Conservation (phyloP, 2,797 vertebrate species). For the Lepus townsendii region DNA sequence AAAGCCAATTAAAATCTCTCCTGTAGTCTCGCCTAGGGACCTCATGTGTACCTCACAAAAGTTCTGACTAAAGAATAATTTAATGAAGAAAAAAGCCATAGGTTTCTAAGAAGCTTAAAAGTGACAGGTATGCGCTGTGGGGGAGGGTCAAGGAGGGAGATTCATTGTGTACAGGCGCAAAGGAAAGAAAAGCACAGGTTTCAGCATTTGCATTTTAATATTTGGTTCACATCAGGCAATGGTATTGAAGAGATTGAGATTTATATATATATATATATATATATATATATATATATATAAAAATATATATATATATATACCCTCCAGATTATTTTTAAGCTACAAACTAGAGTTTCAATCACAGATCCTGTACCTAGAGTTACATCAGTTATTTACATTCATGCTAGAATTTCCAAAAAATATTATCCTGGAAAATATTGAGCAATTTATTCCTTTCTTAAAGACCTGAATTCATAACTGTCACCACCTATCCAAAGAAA, state of each 20-base stretch:
- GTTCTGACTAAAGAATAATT: constrained; percentile 75
- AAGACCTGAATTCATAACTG: background rate
- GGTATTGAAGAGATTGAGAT: constrained; percentile 39
- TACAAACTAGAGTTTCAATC: background rate
- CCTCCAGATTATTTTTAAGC: background rate
- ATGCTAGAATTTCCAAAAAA: background rate
- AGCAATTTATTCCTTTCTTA: background rate
- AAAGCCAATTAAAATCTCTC: constrained; percentile 86
- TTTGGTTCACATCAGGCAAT: constrained; percentile 68
- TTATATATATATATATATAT: background rate
- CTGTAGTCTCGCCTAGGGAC: constrained; percentile 76
- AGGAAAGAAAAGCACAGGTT: constrained; percentile 71
- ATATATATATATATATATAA: too few relatives aligned
- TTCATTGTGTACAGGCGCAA: constrained; percentile 63
- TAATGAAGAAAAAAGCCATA: constrained; percentile 79
- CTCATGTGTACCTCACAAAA: constrained; percentile 59
- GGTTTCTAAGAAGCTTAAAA: constrained; percentile 82
- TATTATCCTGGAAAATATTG: background rate
- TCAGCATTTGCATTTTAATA: constrained; percentile 79
- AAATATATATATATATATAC: too few relatives aligned
- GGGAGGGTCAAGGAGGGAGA: background rate
- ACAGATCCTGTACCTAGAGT: background rate
- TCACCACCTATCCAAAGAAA: background rate
- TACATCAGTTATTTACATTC: background rate
- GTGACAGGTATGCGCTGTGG: constrained; percentile 63